Conservation (phyloP, 1,140 invertebrate species). For the Cyclina sinensis region DNA sequence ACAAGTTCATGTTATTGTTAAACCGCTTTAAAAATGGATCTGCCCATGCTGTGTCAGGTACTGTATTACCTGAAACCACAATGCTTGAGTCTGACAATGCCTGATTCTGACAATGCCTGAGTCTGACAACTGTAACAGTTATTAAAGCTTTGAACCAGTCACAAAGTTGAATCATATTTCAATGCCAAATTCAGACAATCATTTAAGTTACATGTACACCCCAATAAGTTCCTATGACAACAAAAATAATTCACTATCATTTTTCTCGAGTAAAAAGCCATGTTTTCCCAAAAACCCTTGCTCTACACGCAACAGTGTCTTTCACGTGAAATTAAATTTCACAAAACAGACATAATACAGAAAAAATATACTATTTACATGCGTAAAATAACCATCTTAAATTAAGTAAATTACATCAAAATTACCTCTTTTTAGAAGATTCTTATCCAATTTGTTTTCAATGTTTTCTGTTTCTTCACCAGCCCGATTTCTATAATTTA, state of each 20-base stretch:
- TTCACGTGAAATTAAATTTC: background rate
- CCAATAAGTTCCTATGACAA: background rate
- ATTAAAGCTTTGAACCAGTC: no score
- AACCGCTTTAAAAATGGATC: no score
- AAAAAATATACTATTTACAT: background rate
- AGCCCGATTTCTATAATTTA: constrained; percentile 43
- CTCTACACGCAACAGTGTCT: background rate
- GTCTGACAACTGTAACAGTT: no score
- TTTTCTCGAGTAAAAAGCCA: background rate
- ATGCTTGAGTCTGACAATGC: no score
- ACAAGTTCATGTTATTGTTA: no score
- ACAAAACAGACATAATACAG: background rate
- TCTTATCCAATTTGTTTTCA: constrained; percentile 37
- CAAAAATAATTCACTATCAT: background rate
- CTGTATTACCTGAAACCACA: no score
- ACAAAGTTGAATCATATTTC: no score
- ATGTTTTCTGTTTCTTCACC: background rate
- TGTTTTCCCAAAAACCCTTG: background rate
- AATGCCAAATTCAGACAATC: no score
- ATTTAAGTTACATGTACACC: no score
- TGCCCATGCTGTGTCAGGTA: no score
- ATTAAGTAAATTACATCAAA: constrained; percentile 29
- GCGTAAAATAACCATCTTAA: background rate
- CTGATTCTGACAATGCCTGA: no score
- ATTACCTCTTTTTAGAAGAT: constrained; percentile 27